Base-by-base conservation (phyloP, 2,888 invertebrate genomes). In the Micropterix aruncella region DNA sequence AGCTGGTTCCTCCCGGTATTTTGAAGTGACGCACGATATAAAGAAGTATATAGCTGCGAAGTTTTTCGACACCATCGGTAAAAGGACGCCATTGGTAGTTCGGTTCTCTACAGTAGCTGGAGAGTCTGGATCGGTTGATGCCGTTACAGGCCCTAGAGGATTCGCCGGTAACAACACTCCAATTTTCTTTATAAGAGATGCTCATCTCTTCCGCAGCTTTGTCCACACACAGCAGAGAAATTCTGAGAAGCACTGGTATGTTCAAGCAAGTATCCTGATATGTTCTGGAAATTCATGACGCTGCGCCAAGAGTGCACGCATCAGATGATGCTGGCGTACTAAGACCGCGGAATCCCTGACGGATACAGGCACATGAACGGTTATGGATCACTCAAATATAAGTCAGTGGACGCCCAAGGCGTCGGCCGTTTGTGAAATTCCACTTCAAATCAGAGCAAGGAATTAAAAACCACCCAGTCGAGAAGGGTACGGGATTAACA, bases 41-140 rank as follows among this genome's bases (percentile, higher is more conserved):
- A 65, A 66, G 1, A 62, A 73, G 51, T 79, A 77, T 52, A 63
- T 63, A 14, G 77, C 74, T 52, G 79, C 80, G 1, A 69, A 70
- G 46, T 55, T 80, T 1, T 80, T 80, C 55, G 66, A 71, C 37
- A 55, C 60, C 18, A 60, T 79, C 40, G 79, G 79, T 2, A 77
- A 77, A 54, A 65, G 60, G 49, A 79, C 78, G 1, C 75, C 74
- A 2, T 50, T 78, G 16, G 67, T 68, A 14, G 65, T 69, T 4
- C 61, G 79, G 49, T 77, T 74, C 49, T 78, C 79, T 1, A 70
- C 71, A 14, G 73, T 76, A 2, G 66, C 70, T 38, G 79, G 79
- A 38, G 77, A 78, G 58, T 63, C 68, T 45, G 83, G 83, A 7
- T 79, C 78, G 2, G 73, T 75, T 27, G 82, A 81, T 52, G 77